Evolutionary conservation across 2,113 vertebrate species (phyloP).

Genomic region (Marcusenius ussheri): DNA sequence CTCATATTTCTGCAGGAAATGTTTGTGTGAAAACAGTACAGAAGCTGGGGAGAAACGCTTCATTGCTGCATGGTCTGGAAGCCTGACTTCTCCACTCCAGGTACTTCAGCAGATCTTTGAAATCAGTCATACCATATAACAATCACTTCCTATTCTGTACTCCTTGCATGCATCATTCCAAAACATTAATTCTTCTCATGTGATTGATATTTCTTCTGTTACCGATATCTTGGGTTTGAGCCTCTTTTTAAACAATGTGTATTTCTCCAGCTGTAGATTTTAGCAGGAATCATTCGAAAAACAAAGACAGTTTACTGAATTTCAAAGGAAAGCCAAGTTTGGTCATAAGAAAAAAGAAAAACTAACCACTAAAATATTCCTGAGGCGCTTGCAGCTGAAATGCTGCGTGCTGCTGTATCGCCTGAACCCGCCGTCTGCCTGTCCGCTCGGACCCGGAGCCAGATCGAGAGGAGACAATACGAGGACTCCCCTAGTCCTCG

Average conservation of each 20-base stretch:
- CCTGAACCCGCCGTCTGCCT: background rate
- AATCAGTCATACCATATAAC: background rate
- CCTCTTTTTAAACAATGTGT: background rate
- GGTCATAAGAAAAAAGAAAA: background rate
- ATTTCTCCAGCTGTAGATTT: background rate
- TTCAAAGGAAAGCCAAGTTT: background rate
- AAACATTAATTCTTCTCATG: background rate
- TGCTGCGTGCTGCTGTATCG: background rate
- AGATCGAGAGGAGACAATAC: background rate
- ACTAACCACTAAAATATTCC: background rate
- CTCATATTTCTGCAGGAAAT: background rate
- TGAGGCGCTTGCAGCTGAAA: background rate
- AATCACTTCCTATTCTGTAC: background rate
- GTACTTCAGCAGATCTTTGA: background rate
- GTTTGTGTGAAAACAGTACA: background rate
- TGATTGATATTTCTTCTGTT: background rate
- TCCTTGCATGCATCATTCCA: background rate
- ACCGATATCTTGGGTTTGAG: background rate
- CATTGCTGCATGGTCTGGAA: background rate
- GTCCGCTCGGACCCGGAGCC: background rate
- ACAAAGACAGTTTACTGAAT: background rate
- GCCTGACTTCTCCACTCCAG: background rate
- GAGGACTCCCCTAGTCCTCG: background rate
- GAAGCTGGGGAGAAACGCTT: background rate
- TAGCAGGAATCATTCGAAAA: background rate